Base-by-base conservation (phyloP, 2,797 vertebrate species). In the Kryptopterus vitreolus region DNA sequence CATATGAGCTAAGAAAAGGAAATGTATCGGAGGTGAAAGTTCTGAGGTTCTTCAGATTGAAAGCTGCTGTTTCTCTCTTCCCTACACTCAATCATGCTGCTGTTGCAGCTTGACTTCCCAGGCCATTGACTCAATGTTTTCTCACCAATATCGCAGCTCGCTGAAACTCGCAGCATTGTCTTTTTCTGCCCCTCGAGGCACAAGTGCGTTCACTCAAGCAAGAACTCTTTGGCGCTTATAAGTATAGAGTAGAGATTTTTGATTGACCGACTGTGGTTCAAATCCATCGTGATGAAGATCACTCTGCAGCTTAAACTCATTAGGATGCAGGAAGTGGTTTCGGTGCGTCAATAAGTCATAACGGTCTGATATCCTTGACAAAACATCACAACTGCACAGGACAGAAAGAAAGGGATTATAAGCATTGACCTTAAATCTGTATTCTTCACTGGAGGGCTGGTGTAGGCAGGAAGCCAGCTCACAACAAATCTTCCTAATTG, bases 401-500 rank as follows among this genome's bases (percentile, higher is more conserved):
- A 71, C 31, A 7, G n/a, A 53, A 68, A 48, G n/a, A 38, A 46
- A 15, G 57, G 9, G 76, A 38, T 70, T 75, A 74, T 59, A 75
- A 48, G 3, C 8, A 9, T 48, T 68, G 26, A 29, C 35, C 70
- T 74, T 24, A 84, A 82, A 82, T 75, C 52, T 81, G 68, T 73
- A 31, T 78, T 85, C 58, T 77, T 13, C 43, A 7, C 73, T 29
- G 3, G 50, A 62, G 59, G n/a, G 62, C 38, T 68, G n/a, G 50
- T 31, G 38, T 57, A 83, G 83, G 61, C 81, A 80, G 11, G 10
- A 38, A 29, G 52, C 81, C 78, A 83, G 55, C 55, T 57, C 50
- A 48, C 59, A 77, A 85, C 83, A 88, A 86, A 88, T 83, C 85
- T 85, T 89, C 80, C 83, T 86, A 90, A 91, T 89, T 82, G 83